phyloP scores from a whole-genome alignment of 1,140 invertebrate species.

The Dysdera silvatica region DNA sequence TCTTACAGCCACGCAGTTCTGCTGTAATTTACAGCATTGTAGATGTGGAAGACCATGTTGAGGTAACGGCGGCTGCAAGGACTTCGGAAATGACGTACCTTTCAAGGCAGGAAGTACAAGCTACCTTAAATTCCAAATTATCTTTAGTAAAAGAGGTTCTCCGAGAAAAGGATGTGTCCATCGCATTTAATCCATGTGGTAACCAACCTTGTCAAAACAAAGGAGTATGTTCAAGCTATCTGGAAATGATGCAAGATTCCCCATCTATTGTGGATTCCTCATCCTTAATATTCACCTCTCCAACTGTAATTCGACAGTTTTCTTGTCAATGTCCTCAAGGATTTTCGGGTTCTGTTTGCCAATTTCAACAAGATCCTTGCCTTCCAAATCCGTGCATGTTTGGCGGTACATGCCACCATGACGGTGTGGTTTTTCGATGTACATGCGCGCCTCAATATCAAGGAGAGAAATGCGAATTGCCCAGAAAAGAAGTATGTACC shows the following conservation, averaged over 20 bases:
- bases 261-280: conserved; percentile 62
- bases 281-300: conserved; percentile 68
- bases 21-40: conserved; percentile 30
- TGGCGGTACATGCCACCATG: conserved; percentile 63
- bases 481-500: conserved; percentile 70
- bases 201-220: conserved; percentile 40
- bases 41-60: conserved; percentile 20
- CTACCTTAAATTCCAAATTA: conserved; percentile 1
- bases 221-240: conserved; percentile 58
- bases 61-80: conserved; percentile 32
- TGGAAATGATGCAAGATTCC: conserved; percentile 57
- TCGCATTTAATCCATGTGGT: conserved; percentile 41
- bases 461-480: conserved; percentile 72
- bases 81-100: conserved; percentile 23
- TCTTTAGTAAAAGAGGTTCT: background rate
- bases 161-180: conserved; percentile 14
- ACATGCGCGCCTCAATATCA: conserved; percentile 65
- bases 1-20: conserved; percentile 11
- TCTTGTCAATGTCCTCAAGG: conserved; percentile 68
- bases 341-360: conserved; percentile 67
- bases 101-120: conserved; percentile 17
- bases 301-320: conserved; percentile 65
- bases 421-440: conserved; percentile 72
- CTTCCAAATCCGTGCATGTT: conserved; percentile 77
- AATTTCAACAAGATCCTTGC: conserved; percentile 78